Evolutionary conservation across 2,888 invertebrate genomes (phyloP), one percentile per base, ranked within the genome.

Genomic region (Cecidostiba fungosa): DNA sequence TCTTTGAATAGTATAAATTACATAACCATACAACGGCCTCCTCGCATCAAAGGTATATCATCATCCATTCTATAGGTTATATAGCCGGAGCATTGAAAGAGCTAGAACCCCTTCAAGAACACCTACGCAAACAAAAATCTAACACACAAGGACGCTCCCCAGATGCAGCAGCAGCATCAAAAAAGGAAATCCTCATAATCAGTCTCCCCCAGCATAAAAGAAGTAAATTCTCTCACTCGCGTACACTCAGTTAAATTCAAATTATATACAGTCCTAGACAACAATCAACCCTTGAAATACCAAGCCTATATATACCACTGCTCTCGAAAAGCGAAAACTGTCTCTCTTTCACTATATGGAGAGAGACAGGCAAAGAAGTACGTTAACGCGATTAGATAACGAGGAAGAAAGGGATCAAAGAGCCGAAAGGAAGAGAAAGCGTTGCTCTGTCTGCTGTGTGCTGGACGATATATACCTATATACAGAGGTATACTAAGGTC

Each of bases 341-440:
- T 66, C 66, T 66, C 66, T 66, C 66, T 26, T 29, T 66, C 29
- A 26, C 26, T 4, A 50, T 19, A 50, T 0, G 14, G 29, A 66
- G 29, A 66, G 29, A 10, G 29, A 1, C 66, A 29, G 66, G 3
- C 54, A 23, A 59, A 59, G 54, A 66, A 26, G 26, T 29, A 66
- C 62, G 10, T 23, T 66, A 79, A 84, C 72, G 77, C 73, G 84
- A 84, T 86, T 81, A 87, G 87, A 88, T 86, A 87, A 81, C 81
- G 74, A 32, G 29, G 70, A 43, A 59, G 81, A 59, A 59, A 76
- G 47, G 76, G 66, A 76, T 82, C 76, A 82, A 82, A 74, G 81
- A 23, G 26, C 70, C 70, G 79, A 66, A 66, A 32, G 59, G 43
- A 66, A 54, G 36, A 47, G 70, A 79, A 79, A 47, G 39, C 50